phyloP scores from a whole-genome alignment of 2,888 invertebrate species.

The Tyria jacobaeae region DNA sequence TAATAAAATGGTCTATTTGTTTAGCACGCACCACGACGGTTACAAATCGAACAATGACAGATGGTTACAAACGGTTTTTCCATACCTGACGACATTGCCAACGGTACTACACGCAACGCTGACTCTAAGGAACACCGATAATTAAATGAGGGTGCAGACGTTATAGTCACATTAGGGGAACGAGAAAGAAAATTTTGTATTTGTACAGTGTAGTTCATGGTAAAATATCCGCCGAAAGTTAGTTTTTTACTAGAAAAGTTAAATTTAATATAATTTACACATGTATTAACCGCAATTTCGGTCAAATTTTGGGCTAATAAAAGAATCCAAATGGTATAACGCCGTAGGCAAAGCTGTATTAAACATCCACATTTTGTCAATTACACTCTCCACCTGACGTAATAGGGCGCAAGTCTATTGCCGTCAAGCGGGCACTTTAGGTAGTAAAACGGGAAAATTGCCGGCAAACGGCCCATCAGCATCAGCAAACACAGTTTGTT shows the following conservation, averaged over 20 bases:
- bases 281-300: neutral
- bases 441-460: too few species aligned
- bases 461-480: too few species aligned
- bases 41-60: slow-evolving; percentile 28
- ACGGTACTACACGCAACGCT: slow-evolving; percentile 54
- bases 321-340: too few species aligned
- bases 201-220: neutral
- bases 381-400: too few species aligned
- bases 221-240: too few species aligned
- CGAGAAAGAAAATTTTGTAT: neutral
- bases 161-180: neutral
- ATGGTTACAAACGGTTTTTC: slow-evolving; percentile 49
- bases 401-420: too few species aligned
- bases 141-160: neutral
- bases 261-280: too few species aligned
- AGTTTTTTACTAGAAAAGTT: too few species aligned
- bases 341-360: too few species aligned
- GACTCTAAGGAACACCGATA: slow-evolving; percentile 10
- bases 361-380: too few species aligned
- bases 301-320: neutral
- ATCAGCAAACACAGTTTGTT: too few species aligned
- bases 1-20: neutral
- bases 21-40: slow-evolving; percentile 14
- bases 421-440: too few species aligned
- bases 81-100: slow-evolving; percentile 29